Evolutionary conservation across 2,113 vertebrate genomes (phyloP), one percentile per base, ranked within the genome.

Genomic region (Chloebia gouldiae): DNA sequence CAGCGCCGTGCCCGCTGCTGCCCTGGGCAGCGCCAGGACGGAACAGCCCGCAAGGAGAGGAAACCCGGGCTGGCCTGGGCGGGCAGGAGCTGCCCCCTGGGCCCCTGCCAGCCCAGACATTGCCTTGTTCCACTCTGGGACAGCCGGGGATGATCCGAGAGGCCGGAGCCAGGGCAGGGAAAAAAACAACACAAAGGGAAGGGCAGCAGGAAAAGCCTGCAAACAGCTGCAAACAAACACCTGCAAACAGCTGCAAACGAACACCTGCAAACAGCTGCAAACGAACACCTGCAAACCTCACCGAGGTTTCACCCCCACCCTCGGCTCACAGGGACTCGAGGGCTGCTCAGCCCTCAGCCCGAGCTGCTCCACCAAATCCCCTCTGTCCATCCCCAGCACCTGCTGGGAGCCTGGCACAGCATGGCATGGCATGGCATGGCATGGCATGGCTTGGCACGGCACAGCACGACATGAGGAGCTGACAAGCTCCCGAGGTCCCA

Each of bases 331-430:
- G 2, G 10, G 9, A 45, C 18, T 28, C 59, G 6, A 15, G 19
- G 19, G 54, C n/a, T 76, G 4, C 8, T 37, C 51, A 56, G 66
- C 56, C 64, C 10, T 1, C 10, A 51, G 54, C 51, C 47, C 19
- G 0, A 0, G 7, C 0, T 1, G 35, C 64, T 40, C 39, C 72
- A 7, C 30, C 54, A 19, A 1, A 6, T 2, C 21, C 19, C 44
- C 8, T 7, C 31, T n/a, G 35, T 5, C 37, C 37, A 9, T 6
- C 66, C 4, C 56, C 33, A 19, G 22, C 42, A 30, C 22, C 4
- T 1, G n/a, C 49, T 3, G 47, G 51, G 10, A 7, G 19, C 42
- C 42, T 40, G 40, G 40, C 40, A 39, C 39, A 37, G 18, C 39
- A 35, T 39, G 50, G 18, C 39, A 35, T 7, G 40, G 54, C n/a